Conservation (phyloP, 2,888 invertebrate species). For the Agrotis puta region DNA sequence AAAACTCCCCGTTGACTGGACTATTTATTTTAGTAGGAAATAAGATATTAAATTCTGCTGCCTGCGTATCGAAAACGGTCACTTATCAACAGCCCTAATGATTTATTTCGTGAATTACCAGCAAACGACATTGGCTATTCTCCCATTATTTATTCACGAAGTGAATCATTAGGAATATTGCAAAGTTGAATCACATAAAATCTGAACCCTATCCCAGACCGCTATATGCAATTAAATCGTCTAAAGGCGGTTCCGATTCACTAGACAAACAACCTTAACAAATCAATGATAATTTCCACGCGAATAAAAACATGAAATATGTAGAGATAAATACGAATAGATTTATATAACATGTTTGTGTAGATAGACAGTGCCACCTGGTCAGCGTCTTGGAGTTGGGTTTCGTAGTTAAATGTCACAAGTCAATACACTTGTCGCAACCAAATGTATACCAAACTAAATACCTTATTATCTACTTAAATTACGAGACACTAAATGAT, state of each 20-base stretch:
- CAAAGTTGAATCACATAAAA: background rate
- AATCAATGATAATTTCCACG: background rate
- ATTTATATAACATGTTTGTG: too few species aligned
- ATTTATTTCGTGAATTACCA: too few species aligned
- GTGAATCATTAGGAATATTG: too few species aligned
- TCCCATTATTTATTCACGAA: too few species aligned
- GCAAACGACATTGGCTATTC: too few species aligned
- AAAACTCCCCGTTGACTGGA: too few species aligned
- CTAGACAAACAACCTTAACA: background rate
- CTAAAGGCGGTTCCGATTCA: background rate
- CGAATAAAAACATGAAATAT: too few species aligned
- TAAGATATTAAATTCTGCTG: too few species aligned
- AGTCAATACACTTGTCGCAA: background rate
- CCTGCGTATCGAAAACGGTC: too few species aligned
- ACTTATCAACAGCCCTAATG: too few species aligned
- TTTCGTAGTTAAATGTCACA: constrained; percentile 12
- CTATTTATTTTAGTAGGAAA: too few species aligned
- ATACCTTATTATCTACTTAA: background rate
- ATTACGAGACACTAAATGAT: background rate
- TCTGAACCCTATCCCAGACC: background rate
- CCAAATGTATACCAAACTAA: background rate
- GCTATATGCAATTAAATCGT: background rate
- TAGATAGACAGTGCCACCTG: background rate
- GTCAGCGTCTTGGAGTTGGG: background rate
- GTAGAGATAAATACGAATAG: background rate